Evolutionary conservation across 2,888 invertebrate genomes (phyloP), one percentile per base, ranked within the genome.

Genomic region (Mythimna pallens): DNA sequence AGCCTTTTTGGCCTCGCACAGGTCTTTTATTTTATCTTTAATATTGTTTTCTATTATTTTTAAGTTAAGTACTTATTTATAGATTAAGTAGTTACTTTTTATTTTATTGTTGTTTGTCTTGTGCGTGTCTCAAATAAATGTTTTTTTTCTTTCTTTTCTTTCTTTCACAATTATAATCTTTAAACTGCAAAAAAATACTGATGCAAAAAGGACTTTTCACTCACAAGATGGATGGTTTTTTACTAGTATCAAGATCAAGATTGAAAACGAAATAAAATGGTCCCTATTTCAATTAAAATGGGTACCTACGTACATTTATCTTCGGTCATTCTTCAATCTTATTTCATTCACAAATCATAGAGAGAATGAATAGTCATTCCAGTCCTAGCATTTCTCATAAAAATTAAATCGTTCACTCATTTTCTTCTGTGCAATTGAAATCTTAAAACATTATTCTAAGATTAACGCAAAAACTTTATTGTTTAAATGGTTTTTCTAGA

Each of bases 331-430:
- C 61, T 50, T 73, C 74, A 78, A 71, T 55, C 25, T 47, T 65
- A 65, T 75, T 81, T 55, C 36, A n/a, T 59, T 59, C 55, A 68
- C 52, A 84, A 75, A 83, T 83, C 65, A 62, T 67, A 68, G 61
- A 57, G 43, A 6, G 54, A 73, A 61, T 80, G 61, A 72, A 62
- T 58, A 62, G 40, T 54, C 36, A 36, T 14, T 43, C 22, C 30
- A 58, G n/a, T 52, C 22, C 8, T 30, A 34, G 68, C 68, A 62
- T 74, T 70, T 62, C 50, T 81, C 69, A 70, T 59, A 70, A 75
- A 65, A 62, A 83, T 59, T 57, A 8, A 79, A 65, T 54, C 36
- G 34, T 83, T 73, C 22, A 34, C 59, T 66, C 43, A 63, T 68
- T 73, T 59, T 83, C 43, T 43, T 64, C 55, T 50, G 30, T 65